These are phyloP conservation scores for Scomber japonicus DNA, from an alignment of 2,113 vertebrate species.

Conservation along the genomic window DNA sequence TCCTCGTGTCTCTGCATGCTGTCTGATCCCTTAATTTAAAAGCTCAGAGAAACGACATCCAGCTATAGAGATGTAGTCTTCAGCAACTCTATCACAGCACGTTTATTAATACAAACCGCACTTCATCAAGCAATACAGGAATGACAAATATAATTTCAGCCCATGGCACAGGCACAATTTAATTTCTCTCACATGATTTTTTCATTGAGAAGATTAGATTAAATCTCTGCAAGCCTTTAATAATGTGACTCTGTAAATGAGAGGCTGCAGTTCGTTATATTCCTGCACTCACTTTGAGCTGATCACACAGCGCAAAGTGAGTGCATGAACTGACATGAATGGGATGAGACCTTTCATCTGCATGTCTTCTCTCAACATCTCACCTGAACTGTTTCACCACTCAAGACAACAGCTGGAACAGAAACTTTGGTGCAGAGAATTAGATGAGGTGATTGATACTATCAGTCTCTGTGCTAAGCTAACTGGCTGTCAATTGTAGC, in stretches of 20 bases:
- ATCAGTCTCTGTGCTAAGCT: no score
- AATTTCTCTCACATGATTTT: constrained; percentile 50
- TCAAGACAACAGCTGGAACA: neutral
- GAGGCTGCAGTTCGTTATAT: constrained; percentile 22
- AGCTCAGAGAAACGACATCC: constrained; percentile 18
- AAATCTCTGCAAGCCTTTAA: constrained; percentile 43
- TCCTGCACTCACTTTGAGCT: constrained; percentile 18
- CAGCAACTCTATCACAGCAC: constrained; percentile 15
- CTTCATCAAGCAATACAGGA: neutral
- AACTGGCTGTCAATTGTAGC: no score
- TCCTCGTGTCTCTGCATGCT: constrained; percentile 29
- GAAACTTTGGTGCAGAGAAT: neutral
- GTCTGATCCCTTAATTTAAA: constrained; percentile 61
- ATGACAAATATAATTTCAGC: constrained; percentile 36
- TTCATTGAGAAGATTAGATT: constrained; percentile 38
- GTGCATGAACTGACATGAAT: constrained; percentile 7
- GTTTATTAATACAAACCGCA: constrained; percentile 29
- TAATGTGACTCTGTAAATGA: constrained; percentile 37
- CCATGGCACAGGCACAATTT: constrained; percentile 10
- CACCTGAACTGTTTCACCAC: neutral
- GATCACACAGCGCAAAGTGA: no score
- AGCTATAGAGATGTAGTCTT: constrained; percentile 10
- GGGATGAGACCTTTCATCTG: neutral
- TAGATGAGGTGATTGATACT: no score
- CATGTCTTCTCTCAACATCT: neutral